These are phyloP conservation scores for Phallusia fumigata DNA, from an alignment of 23 tunicate species.

Conservation along the genomic window DNA sequence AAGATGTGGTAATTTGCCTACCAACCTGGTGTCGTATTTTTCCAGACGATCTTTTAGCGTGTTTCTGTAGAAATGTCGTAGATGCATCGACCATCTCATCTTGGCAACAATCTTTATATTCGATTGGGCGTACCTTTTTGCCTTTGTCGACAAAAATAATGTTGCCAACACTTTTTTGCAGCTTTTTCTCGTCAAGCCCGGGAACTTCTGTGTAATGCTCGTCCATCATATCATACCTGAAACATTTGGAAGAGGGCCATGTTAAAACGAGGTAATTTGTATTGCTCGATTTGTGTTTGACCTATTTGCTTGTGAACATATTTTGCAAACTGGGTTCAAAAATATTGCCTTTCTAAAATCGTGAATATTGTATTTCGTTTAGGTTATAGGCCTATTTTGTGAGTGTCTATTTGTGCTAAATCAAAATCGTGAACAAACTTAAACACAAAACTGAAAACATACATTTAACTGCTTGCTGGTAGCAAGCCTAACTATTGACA, in stretches of 20 bases:
- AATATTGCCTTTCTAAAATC: no score
- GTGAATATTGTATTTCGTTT: neutral
- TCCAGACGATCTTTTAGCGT: neutral
- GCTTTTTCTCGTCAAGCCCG: neutral
- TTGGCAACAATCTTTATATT: neutral
- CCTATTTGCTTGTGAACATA: no score
- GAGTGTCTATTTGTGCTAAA: neutral
- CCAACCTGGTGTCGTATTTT: neutral
- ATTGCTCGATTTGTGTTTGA: no score
- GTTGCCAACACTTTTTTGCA: neutral
- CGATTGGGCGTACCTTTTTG: neutral
- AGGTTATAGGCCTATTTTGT: neutral
- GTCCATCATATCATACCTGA: neutral
- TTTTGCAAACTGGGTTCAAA: no score
- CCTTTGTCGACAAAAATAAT: neutral
- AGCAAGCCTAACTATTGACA: no score
- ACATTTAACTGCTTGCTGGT: neutral
- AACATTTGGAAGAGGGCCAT: neutral
- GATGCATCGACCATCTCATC: neutral
- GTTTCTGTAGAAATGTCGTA: neutral
- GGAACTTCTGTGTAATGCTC: neutral
- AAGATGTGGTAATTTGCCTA: no score
- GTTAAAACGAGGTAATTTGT: no score
- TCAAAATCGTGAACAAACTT: neutral
- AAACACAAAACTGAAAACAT: neutral